Percentiles rank a stretch among this genome's conserved stretches.
Evolutionary conservation across 2,113 vertebrate species (phyloP).

Genomic region (Lates calcarifer): DNA sequence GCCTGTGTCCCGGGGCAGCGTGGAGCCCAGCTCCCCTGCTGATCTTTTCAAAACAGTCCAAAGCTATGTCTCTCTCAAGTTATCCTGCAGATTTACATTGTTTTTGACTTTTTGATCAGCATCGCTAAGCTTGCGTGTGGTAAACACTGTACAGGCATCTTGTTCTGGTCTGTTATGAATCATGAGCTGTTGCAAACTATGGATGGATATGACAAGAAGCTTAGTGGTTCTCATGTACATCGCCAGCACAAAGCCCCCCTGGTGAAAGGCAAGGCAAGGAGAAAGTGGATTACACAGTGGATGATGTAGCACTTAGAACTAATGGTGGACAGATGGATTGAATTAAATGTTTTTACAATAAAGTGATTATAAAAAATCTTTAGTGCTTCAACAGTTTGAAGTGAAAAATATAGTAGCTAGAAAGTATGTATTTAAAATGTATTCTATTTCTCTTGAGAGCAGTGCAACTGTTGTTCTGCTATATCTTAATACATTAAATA

Average conservation of each 20-base stretch:
- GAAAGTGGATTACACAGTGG: constrained; percentile 68
- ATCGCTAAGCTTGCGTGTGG: constrained; percentile 17
- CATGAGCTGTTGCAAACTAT: constrained; percentile 8
- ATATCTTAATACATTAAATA: neutral
- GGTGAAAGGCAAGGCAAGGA: constrained; percentile 61
- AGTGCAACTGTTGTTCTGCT: neutral
- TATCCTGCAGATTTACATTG: constrained; percentile 41
- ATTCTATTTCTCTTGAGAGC: neutral
- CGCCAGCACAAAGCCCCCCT: constrained; percentile 68
- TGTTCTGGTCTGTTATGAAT: constrained; percentile 38
- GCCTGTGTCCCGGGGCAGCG: constrained; percentile 53
- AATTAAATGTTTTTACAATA: neutral
- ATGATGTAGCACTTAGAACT: constrained; percentile 12
- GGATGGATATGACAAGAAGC: constrained; percentile 13
- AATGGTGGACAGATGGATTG: constrained; percentile 15
- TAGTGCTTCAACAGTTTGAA: neutral
- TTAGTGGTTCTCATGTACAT: constrained; percentile 31
- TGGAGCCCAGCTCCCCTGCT: constrained; percentile 63
- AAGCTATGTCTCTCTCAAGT: constrained; percentile 12
- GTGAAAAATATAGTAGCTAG: neutral
- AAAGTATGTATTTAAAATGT: neutral
- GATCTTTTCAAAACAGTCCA: constrained; percentile 69
- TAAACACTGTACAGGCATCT: constrained; percentile 23
- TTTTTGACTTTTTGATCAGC: constrained; percentile 42
- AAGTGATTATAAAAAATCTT: neutral